Evolutionary conservation across 2,113 vertebrate genomes (phyloP), one percentile per base, ranked within the genome.

Genomic region (Anoura caudifer): DNA sequence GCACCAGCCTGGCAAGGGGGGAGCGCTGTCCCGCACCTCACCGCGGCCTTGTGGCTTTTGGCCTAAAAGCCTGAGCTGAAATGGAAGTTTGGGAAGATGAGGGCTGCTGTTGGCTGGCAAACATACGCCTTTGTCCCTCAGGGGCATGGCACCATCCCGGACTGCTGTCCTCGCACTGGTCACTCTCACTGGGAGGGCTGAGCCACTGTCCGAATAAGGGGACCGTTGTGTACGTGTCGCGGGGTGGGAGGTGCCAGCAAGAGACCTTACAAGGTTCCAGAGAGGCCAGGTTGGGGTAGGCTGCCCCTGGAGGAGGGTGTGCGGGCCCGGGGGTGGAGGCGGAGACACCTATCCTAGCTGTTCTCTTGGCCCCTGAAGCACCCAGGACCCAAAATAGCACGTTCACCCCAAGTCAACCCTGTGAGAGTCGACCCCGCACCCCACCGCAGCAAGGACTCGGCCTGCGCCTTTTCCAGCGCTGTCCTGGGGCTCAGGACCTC

Each of bases 331-430:
- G 54, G 22, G 47, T 47, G 82, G 67, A 96, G 96, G 91, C 54
- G 81, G 91, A 77, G 47, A 81, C 20, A 26, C 81, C 84, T 90
- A 22, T 43, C 73, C 83, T 96, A 94, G 94, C 96, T 96, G 86
- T 87, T 61, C 80, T 86, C 77, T 87, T 52, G 91, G 85, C 76
- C 69, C 52, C 52, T 5, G 26, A 4, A 87, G 63, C 54, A 61
- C 72, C 47, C 4, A 4, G n/a, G 26, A 82, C 63, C 70, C 52
- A 22, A 95, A 97, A 96, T 90, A 98, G 93, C 90, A 83, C 90
- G 94, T 95, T 97, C 96, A 95, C 52, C 50, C 67, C 3, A 63
- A 90, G 81, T 73, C 81, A 88, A 28, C 26, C 45, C 45, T 22
- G 56, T 17, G 12, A 87, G 75, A 31, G 43, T 75, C 45, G 79